A percentile compares a stretch with the other conserved stretches of the same genome.
Conservation (phyloP, 2,113 vertebrate genomes). For the Orycteropus afer region DNA sequence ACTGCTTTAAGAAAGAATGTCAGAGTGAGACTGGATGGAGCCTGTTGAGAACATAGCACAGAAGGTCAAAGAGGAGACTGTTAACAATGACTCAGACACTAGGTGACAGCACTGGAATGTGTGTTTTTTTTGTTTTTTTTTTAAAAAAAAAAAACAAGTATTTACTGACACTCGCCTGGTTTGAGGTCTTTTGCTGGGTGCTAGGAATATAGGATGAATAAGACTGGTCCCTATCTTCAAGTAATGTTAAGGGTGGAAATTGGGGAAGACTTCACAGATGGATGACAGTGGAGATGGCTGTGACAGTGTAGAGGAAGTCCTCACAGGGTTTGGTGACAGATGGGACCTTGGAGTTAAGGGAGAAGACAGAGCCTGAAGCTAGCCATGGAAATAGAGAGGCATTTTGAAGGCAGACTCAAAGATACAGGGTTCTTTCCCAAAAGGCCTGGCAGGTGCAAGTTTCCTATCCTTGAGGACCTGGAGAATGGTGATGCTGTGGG, state of each 20-base stretch:
- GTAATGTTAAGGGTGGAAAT: background rate
- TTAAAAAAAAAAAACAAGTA: background rate
- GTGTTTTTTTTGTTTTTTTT: too few species aligned
- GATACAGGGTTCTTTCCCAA: background rate
- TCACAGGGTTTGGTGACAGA: background rate
- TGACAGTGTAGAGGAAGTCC: background rate
- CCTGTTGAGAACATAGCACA: background rate
- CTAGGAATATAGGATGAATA: background rate
- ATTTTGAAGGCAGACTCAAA: background rate
- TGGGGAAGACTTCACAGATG: background rate
- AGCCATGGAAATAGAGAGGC: background rate
- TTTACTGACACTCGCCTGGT: background rate
- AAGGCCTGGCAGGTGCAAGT: background rate
- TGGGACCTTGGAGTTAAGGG: background rate
- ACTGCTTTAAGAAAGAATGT: background rate
- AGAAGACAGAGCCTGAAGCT: background rate
- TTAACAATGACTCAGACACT: background rate
- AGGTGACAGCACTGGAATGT: background rate
- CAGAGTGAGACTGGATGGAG: background rate
- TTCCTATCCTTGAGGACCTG: background rate
- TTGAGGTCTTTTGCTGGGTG: background rate
- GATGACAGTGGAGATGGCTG: background rate
- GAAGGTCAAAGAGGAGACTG: background rate
- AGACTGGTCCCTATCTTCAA: background rate
- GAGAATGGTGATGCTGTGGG: background rate